These are phyloP conservation scores for Drepana arcuata DNA, from an alignment of 1,140 invertebrate genomes.

Conservation along the genomic window DNA sequence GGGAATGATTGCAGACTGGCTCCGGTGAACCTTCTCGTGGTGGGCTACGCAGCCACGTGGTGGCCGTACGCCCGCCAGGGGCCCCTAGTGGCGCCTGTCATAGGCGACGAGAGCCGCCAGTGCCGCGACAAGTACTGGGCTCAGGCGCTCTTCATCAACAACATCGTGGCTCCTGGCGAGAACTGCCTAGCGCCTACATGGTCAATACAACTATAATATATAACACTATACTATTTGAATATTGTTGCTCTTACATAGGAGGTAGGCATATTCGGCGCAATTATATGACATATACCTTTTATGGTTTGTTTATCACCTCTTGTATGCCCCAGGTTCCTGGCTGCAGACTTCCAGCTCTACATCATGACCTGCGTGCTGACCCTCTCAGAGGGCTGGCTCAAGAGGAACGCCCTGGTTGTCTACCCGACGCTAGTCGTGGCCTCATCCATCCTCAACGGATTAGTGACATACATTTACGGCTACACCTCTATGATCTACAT, in stretches of 20 bases:
- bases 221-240: too few relatives aligned
- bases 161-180: conserved; percentile 38
- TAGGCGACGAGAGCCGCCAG: conserved; percentile 46
- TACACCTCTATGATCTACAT: too few relatives aligned
- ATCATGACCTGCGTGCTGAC: conserved; percentile 7
- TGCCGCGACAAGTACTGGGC: conserved; percentile 77
- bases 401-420: conserved; percentile 1
- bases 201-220: too few relatives aligned
- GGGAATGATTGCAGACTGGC: conserved; percentile 26
- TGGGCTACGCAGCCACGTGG: conserved; percentile 52
- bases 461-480: conserved; percentile 10
- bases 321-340: conserved; percentile 18
- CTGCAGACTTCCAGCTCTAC: conserved; percentile 23
- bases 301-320: too few relatives aligned
- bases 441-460: conserved; percentile 6
- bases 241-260: too few relatives aligned
- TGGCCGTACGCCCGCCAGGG: conserved; percentile 27
- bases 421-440: conserved; percentile 2
- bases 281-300: too few relatives aligned
- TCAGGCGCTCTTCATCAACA: conserved; percentile 76
- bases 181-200: conserved; percentile 38
- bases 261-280: too few relatives aligned
- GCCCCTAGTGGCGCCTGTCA: conserved; percentile 32
- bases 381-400: conserved; percentile 7
- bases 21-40: conserved; percentile 33